Conservation (phyloP, 2,888 invertebrate genomes). For the Pasiphila rectangulata region DNA sequence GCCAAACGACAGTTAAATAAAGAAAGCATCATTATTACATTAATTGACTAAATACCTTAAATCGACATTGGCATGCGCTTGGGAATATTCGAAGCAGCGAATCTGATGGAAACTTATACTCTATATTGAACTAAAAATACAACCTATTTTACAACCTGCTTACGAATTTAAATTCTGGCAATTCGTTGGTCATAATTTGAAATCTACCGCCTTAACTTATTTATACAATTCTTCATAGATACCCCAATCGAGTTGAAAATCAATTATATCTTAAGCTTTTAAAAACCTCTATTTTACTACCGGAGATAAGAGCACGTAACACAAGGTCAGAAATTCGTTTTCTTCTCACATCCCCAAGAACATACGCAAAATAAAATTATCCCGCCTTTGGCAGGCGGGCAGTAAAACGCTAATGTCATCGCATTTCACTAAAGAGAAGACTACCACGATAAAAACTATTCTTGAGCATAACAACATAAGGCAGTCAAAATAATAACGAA, state of each 20-base stretch:
- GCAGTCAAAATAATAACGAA: constrained; percentile 70
- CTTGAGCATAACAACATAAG: constrained; percentile 77
- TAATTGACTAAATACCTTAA: constrained; percentile 81
- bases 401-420: constrained; percentile 61
- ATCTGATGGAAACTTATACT: constrained; percentile 12
- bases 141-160: constrained; percentile 22
- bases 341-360: constrained; percentile 20
- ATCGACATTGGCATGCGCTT: constrained; percentile 56
- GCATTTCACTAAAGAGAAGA: constrained; percentile 52
- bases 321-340: neutral
- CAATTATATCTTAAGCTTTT: neutral
- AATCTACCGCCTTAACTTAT: constrained; percentile 4
- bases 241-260: too few relatives aligned
- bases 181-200: constrained; percentile 11
- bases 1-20: constrained; percentile 49
- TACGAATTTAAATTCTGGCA: constrained; percentile 12
- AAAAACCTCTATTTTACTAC: too few relatives aligned
- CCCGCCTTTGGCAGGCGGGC: constrained; percentile 38
- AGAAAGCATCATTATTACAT: constrained; percentile 73
- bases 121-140: constrained; percentile 22
- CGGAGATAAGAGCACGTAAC: too few relatives aligned
- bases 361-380: constrained; percentile 17
- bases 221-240: neutral
- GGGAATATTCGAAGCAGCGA: constrained; percentile 32
- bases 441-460: constrained; percentile 59